Base-by-base conservation (phyloP, 2,888 invertebrate genomes). In the Polydrusus cervinus region DNA sequence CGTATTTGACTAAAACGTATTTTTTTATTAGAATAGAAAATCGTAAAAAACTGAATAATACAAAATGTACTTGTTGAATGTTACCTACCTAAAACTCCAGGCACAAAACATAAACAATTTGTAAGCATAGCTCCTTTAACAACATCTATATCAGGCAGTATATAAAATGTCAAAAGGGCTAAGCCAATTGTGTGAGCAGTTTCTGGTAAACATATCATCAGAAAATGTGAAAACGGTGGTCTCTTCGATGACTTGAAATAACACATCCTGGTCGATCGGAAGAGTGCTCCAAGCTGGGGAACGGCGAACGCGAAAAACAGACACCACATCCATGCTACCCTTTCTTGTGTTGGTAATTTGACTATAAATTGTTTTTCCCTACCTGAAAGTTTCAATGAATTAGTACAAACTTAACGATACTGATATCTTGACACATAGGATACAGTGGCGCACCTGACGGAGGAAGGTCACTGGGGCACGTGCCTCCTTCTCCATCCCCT, bases 51-150 rank as follows among this genome's bases (percentile, higher is more conserved):
- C n/a, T n/a, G n/a, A n/a, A 25, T 25, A 1, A 25, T 34, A 8
- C 10, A 34, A 34, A 34, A 34, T 34, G 2, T 49, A 49, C 14
- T 1, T 25, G 13, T 30, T 25, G 3, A 51, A 51, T 18, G n/a
- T 11, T 1, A 47, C 86, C 87, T 86, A 90, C 91, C 91, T 77
- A 91, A 87, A 71, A 92, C 88, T 16, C 94, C 94, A 1, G 99
- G 99, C 51, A 98, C 90, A 81, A 98, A 93, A 86, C 97, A 98
- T 69, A 98, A 91, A 83, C 97, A 97, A 86, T 97, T 98, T 30
- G 97, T 97, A 79, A 99, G 89, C 96, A 98, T 97, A 45, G 97
- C 96, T 51, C 97, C 98, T 86, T 97, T 96, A 70, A 98, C 94
- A 6, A 97, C 96, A 87, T 99, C 97, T 80, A 98, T 87, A 84